Evolutionary conservation across 2,888 invertebrate species (phyloP).

Genomic region (Rhaphigaster nebulosa): DNA sequence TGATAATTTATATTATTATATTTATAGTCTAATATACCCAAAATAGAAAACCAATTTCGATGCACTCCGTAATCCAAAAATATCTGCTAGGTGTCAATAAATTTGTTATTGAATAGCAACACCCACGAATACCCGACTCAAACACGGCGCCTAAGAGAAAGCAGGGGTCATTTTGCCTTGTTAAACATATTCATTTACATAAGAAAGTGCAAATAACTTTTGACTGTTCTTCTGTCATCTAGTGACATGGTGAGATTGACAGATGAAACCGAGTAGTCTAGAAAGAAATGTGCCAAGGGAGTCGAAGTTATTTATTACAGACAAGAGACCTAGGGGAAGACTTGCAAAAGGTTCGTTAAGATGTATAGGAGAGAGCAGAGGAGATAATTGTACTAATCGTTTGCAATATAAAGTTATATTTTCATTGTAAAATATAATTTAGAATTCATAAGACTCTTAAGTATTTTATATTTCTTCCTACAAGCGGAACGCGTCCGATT

Average conservation of each 20-base stretch:
- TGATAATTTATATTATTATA: too few species aligned
- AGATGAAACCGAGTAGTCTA: constrained; percentile 1
- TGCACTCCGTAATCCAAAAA: too few species aligned
- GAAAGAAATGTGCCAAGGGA: background rate
- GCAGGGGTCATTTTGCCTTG: background rate
- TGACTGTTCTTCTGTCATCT: background rate
- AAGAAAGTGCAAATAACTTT: constrained; percentile 1
- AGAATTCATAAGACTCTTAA: too few species aligned
- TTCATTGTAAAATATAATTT: too few species aligned
- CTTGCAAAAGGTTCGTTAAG: background rate
- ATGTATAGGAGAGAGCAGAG: background rate
- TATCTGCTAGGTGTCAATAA: too few species aligned
- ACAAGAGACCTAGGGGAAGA: background rate
- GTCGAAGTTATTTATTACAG: background rate
- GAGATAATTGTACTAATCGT: background rate
- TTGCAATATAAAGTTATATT: background rate
- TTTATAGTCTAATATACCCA: too few species aligned
- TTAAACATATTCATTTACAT: constrained; percentile 11
- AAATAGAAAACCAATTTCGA: too few species aligned
- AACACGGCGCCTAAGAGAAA: background rate
- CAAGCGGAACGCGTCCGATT: too few species aligned
- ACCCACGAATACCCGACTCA: background rate
- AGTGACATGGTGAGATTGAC: background rate
- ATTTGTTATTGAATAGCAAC: background rate
- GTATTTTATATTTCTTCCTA: too few species aligned